Evolutionary conservation across 2,888 invertebrate species (phyloP), one percentile per base, ranked within the genome.

Genomic region (Lithophane ornitopus): DNA sequence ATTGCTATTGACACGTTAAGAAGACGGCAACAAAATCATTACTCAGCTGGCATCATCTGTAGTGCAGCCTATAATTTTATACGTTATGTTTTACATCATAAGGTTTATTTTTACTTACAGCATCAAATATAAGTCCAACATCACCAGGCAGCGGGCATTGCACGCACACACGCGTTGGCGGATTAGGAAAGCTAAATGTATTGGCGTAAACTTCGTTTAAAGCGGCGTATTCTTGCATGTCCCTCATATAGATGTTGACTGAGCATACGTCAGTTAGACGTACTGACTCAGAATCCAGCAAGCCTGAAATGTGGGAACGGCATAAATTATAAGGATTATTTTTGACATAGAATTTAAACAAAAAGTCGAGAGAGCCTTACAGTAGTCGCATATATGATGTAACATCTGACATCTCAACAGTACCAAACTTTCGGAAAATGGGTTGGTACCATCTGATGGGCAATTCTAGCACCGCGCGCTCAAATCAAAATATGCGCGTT

Each of bases 121-220:
- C 98, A 90, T 98, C 98, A 89, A 99, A 94, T 78, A 98, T 97
- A 70, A 98, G 97, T 81, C 98, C 98, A 69, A 98, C 97, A 86
- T 97, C 97, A 59, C 94, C 94, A 39, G 98, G 97, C 85, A 98
- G 95, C 26, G 98, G 98, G 88, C 97, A 98, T 92, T 98, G 98
- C 34, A 99, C 98, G 90, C 99, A 99, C 2, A 98, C 98, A 70
- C 99, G 97, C 2, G 98, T 98, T 14, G 99, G 99, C 54, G 99
- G 99, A 94, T 98, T 98, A 59, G 97, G 95, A 93, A 98, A 97
- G 87, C 97, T 97, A 90, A 99, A 98, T 83, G 97, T 97, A 71
- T 97, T 97, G 71, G 97, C 97, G 92, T 99, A 99, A 28, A 98
- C 97, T 81, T 97, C 97, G 93, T 99, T 99, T 82, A 99, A 95